A percentile compares a stretch with the other conserved stretches of the same genome.
Conservation (phyloP, 2,113 vertebrate genomes). For the Reinhardtius hippoglossoides region DNA sequence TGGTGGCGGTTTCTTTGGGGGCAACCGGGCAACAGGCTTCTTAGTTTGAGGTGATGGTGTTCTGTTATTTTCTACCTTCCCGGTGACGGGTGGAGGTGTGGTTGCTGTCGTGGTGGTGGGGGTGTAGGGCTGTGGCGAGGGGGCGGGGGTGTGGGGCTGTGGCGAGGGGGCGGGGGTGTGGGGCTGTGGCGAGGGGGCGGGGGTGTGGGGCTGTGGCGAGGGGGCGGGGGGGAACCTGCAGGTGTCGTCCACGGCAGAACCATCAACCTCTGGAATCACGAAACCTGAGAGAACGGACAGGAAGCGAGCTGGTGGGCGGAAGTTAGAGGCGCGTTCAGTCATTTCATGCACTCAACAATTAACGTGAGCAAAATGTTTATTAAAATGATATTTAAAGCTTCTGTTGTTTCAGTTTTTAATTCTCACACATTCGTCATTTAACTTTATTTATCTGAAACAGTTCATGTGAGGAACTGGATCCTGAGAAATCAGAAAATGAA, state of each 20-base stretch:
- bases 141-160: rapidly evolving
- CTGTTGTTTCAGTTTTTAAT: no score
- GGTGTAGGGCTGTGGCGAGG: neutral
- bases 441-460: no score
- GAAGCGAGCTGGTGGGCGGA: slow-evolving; percentile 11
- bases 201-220: neutral
- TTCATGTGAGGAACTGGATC: no score
- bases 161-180: rapidly evolving
- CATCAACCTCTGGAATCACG: slow-evolving; percentile 55
- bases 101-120: neutral
- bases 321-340: neutral
- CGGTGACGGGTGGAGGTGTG: neutral
- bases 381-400: no score
- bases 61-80: slow-evolving; percentile 7
- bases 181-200: neutral
- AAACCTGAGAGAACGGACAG: neutral
- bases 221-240: slow-evolving; percentile 10
- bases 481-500: no score
- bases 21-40: neutral
- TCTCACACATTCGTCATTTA: no score
- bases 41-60: neutral
- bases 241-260: slow-evolving; percentile 53
- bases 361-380: no score
- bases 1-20: neutral
- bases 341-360: neutral